Evolutionary conservation across 2,888 invertebrate species (phyloP), one percentile per base, ranked within the genome.

Genomic region (Stramonita haemastoma): DNA sequence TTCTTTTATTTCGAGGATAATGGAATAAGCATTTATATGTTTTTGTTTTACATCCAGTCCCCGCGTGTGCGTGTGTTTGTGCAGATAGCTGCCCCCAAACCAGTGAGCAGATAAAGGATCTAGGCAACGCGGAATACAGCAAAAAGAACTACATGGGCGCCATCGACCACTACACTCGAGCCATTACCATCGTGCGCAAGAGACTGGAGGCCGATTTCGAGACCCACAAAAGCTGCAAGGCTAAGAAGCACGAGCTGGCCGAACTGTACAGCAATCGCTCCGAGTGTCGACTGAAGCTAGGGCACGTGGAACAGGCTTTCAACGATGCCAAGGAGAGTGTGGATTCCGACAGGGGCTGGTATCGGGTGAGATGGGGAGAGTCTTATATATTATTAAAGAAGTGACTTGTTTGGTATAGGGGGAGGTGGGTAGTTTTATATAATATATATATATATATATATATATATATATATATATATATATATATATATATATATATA

Each of bases 211-310:
- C 73, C 13, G 77, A 70, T 56, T 29, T 46, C n/a, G n/a, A 34
- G 34, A 60, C 34, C 84, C 1, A 29, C 88, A 77, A 86, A 85
- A n/a, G n/a, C 77, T 83, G 66, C 34, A 57, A 91, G 79, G 81
- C 89, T 66, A 90, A 91, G 29, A 88, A 90, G 36, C 92, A 91
- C 29, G 92, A 93, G 29, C 90, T 93, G n/a, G 93, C 94, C 0
- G 91, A 93, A 22, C 84, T 94, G 86, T 94, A 91, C 90, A 92
- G 93, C 4, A 94, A 94, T 90, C 87, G 94, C 60, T 92, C 94
- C 0, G 93, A 93, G 87, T 93, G 92, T 26, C 92, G 88, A 85
- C 77, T 93, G 29, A 93, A 93, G 83, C 85, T 92, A 89, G 90
- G 88, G n/a, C n/a, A 88, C 17, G 88, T 70, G 70, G 36, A 91